Evolutionary conservation across 2,797 vertebrate species (phyloP).

Genomic region (Remorina albescens): DNA sequence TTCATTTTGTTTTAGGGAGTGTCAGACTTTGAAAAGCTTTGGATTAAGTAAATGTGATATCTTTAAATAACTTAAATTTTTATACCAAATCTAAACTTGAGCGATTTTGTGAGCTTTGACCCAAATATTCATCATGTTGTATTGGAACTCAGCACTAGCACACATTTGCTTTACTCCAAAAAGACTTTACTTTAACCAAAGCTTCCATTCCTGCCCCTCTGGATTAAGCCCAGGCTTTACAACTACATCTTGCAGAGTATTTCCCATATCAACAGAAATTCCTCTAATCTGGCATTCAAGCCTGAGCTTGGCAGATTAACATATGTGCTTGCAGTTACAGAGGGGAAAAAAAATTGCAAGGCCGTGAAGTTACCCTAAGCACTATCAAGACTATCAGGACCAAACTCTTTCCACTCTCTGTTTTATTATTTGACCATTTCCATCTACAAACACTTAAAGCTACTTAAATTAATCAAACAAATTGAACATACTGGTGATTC

Average conservation of each 20-base stretch:
- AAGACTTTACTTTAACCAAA: constrained; percentile 21
- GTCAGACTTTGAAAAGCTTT: neutral
- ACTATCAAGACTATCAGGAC: constrained; percentile 8
- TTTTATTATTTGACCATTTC: constrained; percentile 10
- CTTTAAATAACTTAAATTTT: neutral
- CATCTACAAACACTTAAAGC: neutral
- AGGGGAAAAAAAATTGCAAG: neutral
- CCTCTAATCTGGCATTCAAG: constrained; percentile 36
- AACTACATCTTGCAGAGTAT: constrained; percentile 33
- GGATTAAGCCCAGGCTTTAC: constrained; percentile 48
- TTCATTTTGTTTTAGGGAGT: neutral
- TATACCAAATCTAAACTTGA: neutral
- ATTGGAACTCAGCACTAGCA: neutral
- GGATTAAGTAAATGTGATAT: neutral
- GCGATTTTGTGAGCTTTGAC: neutral
- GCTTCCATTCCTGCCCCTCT: constrained; percentile 9
- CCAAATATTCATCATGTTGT: neutral
- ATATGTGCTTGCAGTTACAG: constrained; percentile 9
- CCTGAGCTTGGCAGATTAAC: constrained; percentile 46
- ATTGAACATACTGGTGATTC: neutral
- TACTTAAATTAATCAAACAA: neutral
- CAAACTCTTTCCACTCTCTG: constrained; percentile 7
- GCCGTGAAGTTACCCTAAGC: neutral
- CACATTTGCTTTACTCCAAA: constrained; percentile 18
- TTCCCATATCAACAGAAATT: constrained; percentile 37